phyloP scores from a whole-genome alignment of 2,113 vertebrate genomes.

The Mesitornis unicolor region DNA sequence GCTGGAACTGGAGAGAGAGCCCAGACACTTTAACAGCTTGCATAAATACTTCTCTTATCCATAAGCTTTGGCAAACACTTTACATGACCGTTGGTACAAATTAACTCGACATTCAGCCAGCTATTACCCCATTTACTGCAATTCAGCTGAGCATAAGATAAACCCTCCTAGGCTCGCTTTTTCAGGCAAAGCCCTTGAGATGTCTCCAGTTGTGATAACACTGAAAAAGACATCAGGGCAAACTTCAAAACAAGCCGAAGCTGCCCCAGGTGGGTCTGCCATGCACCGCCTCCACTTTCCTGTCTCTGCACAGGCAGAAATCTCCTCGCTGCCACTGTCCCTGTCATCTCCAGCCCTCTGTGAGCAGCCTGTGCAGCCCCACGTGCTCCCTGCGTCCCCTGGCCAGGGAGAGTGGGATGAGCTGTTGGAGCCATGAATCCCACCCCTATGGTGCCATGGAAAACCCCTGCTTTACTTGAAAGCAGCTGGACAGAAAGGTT shows the following conservation, averaged over 20 bases:
- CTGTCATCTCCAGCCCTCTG: background rate
- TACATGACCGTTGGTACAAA: slow-evolving; percentile 32
- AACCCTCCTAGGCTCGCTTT: background rate
- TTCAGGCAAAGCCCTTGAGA: background rate
- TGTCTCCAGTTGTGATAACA: background rate
- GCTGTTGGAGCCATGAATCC: background rate
- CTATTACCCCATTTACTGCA: slow-evolving; percentile 14
- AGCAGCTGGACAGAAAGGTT: background rate
- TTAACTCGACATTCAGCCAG: background rate
- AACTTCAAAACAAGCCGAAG: background rate
- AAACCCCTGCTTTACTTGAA: background rate
- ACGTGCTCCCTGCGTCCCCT: fast-evolving
- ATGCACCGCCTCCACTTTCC: background rate
- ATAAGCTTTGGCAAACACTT: slow-evolving; percentile 45
- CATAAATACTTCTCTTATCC: slow-evolving; percentile 37
- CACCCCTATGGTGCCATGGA: background rate
- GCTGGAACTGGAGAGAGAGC: background rate
- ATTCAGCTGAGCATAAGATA: background rate
- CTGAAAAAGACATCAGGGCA: background rate
- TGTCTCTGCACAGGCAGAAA: background rate
- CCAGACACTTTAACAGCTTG: background rate
- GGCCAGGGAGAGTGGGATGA: background rate
- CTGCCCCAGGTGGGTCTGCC: background rate
- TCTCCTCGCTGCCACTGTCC: fast-evolving
- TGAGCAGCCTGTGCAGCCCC: fast-evolving